Evolutionary conservation across 2,888 invertebrate genomes (phyloP).

Genomic region (Deilephila porcellus): DNA sequence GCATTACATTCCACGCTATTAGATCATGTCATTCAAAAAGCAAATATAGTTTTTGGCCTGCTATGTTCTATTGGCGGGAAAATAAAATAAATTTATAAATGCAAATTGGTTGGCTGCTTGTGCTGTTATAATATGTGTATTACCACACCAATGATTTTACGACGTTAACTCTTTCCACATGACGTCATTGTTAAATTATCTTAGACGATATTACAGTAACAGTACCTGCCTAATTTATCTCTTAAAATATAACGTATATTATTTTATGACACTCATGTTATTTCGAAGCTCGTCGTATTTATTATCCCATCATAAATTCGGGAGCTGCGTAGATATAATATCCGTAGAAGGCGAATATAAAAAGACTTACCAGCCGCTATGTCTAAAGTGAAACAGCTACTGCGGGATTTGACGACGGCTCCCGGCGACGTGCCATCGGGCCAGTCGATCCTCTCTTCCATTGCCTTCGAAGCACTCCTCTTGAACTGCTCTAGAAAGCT

Average conservation of each 20-base stretch:
- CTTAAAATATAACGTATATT: background rate
- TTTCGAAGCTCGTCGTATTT: background rate
- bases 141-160: background rate
- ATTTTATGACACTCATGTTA: background rate
- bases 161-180: conserved; percentile 15
- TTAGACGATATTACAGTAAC: background rate
- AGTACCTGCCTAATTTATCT: background rate
- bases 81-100: background rate
- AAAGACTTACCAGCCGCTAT: conserved; percentile 70
- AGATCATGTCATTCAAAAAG: background rate
- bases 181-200: conserved; percentile 5
- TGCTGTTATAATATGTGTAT: background rate
- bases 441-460: conserved; percentile 87
- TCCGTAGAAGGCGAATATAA: background rate
- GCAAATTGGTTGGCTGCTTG: background rate
- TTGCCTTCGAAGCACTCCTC: conserved; percentile 90
- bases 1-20: background rate
- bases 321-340: background rate
- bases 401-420: conserved; percentile 77
- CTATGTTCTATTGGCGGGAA: conserved; percentile 2
- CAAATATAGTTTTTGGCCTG: background rate
- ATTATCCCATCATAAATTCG: background rate
- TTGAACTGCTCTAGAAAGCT: conserved; percentile 93
- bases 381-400: conserved; percentile 80
- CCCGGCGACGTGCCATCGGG: conserved; percentile 77